phyloP scores from a whole-genome alignment of 2,888 invertebrate genomes.

The Fragum sueziense region DNA sequence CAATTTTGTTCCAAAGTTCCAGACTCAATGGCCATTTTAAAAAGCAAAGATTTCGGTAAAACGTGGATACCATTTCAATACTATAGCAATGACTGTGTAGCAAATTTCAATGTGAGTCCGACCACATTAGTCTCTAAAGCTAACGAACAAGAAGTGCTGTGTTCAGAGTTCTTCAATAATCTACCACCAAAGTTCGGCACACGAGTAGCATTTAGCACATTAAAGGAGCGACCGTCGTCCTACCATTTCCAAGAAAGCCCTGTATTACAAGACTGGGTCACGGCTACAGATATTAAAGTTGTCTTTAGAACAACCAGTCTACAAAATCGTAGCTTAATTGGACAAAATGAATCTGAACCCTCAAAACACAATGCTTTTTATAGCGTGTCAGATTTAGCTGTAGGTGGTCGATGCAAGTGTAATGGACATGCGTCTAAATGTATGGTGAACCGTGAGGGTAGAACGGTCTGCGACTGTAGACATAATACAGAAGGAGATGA shows the following conservation, averaged over 20 bases:
- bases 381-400: constrained; percentile 96
- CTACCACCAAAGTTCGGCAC: constrained; percentile 79
- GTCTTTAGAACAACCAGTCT: constrained; percentile 78
- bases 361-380: constrained; percentile 77
- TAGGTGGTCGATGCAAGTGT: constrained; percentile 99
- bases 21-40: constrained; percentile 98
- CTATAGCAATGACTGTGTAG: constrained; percentile 95
- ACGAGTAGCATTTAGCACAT: constrained; percentile 96
- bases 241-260: constrained; percentile 97
- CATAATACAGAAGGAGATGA: constrained; percentile 99
- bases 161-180: constrained; percentile 90
- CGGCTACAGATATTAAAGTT: constrained; percentile 97
- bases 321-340: constrained; percentile 40
- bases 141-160: constrained; percentile 98
- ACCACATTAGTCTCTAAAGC: constrained; percentile 94
- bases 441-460: constrained; percentile 80
- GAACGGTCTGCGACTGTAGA: constrained; percentile 96
- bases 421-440: constrained; percentile 99
- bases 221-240: constrained; percentile 96
- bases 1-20: constrained; percentile 97
- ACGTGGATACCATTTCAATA: constrained; percentile 99
- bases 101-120: constrained; percentile 94
- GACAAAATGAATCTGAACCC: constrained; percentile 59
- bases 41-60: constrained; percentile 97
- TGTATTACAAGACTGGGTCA: constrained; percentile 98